Conservation (phyloP, 2,888 invertebrate genomes). For the Nemapogon koenigi region DNA sequence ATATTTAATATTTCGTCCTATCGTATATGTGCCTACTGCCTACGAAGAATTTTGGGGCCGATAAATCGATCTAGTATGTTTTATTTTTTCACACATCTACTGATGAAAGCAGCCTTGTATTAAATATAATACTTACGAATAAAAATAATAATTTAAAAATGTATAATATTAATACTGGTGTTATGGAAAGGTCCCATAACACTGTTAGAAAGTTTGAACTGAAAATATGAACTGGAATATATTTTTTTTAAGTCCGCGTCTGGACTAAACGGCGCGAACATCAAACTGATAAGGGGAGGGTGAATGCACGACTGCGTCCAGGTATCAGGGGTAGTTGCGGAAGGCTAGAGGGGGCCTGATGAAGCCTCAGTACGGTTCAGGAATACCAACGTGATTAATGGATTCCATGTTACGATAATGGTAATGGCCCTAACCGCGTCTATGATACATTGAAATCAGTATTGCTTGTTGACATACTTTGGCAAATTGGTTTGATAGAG, state of each 20-base stretch:
- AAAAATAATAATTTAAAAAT: too few relatives aligned
- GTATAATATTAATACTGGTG: too few relatives aligned
- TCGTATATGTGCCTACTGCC: too few relatives aligned
- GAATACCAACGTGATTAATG: conserved; percentile 61
- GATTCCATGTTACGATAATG: conserved; percentile 51
- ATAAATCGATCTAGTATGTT: too few relatives aligned
- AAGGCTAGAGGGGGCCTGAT: conserved; percentile 22
- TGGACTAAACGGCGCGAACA: conserved; percentile 25
- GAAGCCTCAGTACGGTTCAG: conserved; percentile 33
- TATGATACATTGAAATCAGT: conserved; percentile 50
- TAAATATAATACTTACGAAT: too few relatives aligned
- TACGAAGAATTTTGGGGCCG: too few relatives aligned
- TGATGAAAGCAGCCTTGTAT: too few relatives aligned
- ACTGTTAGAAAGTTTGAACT: conserved; percentile 1
- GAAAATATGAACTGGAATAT: conserved; percentile 11
- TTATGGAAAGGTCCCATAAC: too few relatives aligned
- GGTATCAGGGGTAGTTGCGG: conserved; percentile 35
- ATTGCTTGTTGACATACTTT: too few relatives aligned
- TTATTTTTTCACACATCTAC: too few relatives aligned
- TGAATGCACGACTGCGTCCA: conserved; percentile 60
- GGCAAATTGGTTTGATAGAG: too few relatives aligned
- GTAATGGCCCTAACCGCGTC: conserved; percentile 53
- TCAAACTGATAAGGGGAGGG: conserved; percentile 59
- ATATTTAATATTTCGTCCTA: too few relatives aligned
- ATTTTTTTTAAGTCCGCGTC: conserved; percentile 28